Evolutionary conservation across 2,797 vertebrate genomes (phyloP).

Genomic region (Notamacropus eugenii): DNA sequence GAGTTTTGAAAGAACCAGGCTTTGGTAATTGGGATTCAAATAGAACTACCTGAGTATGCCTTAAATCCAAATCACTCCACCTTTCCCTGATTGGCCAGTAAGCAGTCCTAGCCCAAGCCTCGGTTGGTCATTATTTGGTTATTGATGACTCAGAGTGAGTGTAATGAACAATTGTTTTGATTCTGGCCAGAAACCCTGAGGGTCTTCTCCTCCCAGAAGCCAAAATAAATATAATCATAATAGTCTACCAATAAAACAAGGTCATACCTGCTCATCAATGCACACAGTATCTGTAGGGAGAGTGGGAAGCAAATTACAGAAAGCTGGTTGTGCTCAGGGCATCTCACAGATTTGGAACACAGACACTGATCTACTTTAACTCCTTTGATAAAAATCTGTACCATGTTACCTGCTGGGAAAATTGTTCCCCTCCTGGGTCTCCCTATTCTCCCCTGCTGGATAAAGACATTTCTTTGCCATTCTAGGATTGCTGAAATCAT

Average conservation of each 20-base stretch:
- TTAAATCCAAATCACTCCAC: too few species aligned
- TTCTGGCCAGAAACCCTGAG: too few species aligned
- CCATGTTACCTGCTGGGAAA: background rate
- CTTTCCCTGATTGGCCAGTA: too few species aligned
- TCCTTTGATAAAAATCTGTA: background rate
- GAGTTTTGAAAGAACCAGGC: too few species aligned
- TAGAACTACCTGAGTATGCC: too few species aligned
- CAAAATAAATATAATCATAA: background rate
- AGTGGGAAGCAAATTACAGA: background rate
- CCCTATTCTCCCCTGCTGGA: background rate
- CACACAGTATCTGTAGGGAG: background rate
- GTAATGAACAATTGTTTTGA: too few species aligned
- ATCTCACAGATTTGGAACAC: background rate
- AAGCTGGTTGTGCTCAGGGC: background rate
- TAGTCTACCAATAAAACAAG: background rate
- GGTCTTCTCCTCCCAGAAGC: background rate
- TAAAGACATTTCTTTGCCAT: background rate
- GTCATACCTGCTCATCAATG: background rate
- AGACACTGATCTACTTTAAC: background rate
- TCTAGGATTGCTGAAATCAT: background rate
- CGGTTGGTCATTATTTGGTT: too few species aligned
- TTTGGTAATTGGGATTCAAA: too few species aligned
- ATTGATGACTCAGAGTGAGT: too few species aligned
- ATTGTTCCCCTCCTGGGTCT: background rate
- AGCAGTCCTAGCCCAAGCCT: too few species aligned